Evolutionary conservation across 2,888 invertebrate species (phyloP).

Genomic region (Celastrina argiolus): DNA sequence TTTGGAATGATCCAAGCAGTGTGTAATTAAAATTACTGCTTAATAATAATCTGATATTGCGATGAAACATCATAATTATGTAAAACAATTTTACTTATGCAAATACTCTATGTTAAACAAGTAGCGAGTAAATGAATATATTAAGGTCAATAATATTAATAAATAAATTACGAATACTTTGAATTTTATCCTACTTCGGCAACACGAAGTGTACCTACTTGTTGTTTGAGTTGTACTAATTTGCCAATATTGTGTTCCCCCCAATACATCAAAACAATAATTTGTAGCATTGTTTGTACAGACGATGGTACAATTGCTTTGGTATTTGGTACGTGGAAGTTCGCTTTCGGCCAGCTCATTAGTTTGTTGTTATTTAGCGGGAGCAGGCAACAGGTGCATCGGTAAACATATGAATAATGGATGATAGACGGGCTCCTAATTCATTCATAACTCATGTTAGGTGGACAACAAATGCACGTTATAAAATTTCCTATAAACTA

Average conservation of each 20-base stretch:
- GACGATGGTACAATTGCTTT: not conserved
- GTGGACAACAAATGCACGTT: not conserved
- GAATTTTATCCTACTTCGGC: not conserved
- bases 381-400: conserved; percentile 40
- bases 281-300: not conserved
- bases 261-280: not conserved
- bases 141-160: not conserved
- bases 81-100: not conserved
- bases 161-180: not conserved
- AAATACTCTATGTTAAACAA: not conserved
- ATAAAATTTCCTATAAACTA: not conserved
- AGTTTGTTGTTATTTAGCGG: conserved; percentile 29
- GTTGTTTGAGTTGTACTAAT: no score
- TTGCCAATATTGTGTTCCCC: not conserved
- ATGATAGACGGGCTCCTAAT: conserved; percentile 47
- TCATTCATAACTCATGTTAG: conserved; percentile 47
- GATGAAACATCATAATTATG: not conserved
- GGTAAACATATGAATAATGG: conserved; percentile 54
- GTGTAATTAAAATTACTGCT: no score
- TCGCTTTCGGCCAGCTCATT: conserved; percentile 8
- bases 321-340: not conserved
- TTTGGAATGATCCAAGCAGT: no score
- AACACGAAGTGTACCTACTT: no score
- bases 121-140: not conserved
- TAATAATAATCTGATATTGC: no score